Evolutionary conservation across 2,888 invertebrate species (phyloP), one percentile per base, ranked within the genome.

Genomic region (Hypolimnas misippus): DNA sequence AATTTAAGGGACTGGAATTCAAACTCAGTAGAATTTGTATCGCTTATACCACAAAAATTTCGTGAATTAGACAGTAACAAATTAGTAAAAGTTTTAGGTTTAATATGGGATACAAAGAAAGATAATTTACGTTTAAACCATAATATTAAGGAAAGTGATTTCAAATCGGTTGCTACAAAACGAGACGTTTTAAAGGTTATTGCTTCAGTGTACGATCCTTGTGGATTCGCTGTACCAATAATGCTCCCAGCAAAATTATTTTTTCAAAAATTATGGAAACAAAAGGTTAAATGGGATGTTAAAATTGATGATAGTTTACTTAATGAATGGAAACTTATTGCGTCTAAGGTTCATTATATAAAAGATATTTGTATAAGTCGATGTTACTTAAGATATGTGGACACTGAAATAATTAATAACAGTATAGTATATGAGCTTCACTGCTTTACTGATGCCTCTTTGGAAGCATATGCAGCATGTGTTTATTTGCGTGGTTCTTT

Each of bases 181-280:
- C n/a, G n/a, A n/a, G n/a, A n/a, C n/a, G n/a, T 40, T n/a, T 40
- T 40, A 40, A 40, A 44, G 16, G 14, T 17, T 14, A 16, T 44
- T 7, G 44, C 44, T 6, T 40, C 35, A 2, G 10, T 64, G 10
- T 68, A 60, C 42, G 68, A 68, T 31, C 63, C 66, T 5, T 44
- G 44, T 14, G 7, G 63, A 61, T 52, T 60, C 63, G 67, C 56
- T 0, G 35, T 44, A 1, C 63, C 63, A 10, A 1, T 60, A 3
- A 17, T 63, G 3, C 33, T 68, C 16, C 42, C 63, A n/a, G 46
- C 57, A n/a, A 66, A 68, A 35, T 5, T 62, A 25, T 56, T 59
- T 46, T 31, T 66, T 8, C 68, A 68, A 51, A 53, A 60, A 8
- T 44, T 62, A 12, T 68, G 68, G 52, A 59, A 52, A 49, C 40